Evolutionary conservation across 2,113 vertebrate genomes (phyloP).

Genomic region (Oxygymnocypris stewartii): DNA sequence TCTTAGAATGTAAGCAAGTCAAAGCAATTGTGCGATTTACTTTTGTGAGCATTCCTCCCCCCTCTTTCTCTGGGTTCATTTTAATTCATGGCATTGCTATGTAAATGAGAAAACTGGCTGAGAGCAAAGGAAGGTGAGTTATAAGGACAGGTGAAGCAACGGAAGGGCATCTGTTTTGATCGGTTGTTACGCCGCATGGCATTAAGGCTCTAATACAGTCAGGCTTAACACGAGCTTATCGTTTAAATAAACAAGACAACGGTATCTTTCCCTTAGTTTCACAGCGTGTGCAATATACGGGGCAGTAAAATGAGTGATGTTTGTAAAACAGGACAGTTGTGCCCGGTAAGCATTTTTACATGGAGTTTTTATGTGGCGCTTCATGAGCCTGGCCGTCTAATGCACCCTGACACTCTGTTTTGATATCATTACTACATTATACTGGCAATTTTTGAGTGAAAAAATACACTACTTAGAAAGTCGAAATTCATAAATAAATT

Average conservation of each 20-base stretch:
- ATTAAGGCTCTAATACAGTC: constrained; percentile 71
- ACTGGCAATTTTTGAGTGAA: constrained; percentile 99
- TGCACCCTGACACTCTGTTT: constrained; percentile 99
- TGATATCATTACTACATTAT: constrained; percentile 99
- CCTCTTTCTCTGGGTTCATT: constrained; percentile 62
- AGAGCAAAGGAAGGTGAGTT: constrained; percentile 67
- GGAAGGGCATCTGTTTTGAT: constrained; percentile 77
- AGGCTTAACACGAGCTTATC: constrained; percentile 73
- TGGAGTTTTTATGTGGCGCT: constrained; percentile 90
- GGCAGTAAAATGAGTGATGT: constrained; percentile 81
- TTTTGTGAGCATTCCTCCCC: background rate
- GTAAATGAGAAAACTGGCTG: constrained; percentile 72
- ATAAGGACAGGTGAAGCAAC: constrained; percentile 71
- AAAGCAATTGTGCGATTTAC: constrained; percentile 31
- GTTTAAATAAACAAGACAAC: constrained; percentile 78
- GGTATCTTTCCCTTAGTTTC: constrained; percentile 76
- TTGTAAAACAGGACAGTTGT: constrained; percentile 92
- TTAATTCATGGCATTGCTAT: constrained; percentile 68
- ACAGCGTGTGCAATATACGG: constrained; percentile 66
- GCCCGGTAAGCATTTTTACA: constrained; percentile 94
- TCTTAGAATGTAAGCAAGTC: constrained; percentile 3
- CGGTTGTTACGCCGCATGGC: constrained; percentile 71
- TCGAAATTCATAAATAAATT: constrained; percentile 99
- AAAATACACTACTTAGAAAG: constrained; percentile 99
- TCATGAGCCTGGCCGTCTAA: constrained; percentile 93